A percentile compares a stretch with the other conserved stretches of the same genome.
phyloP scores from a whole-genome alignment of 2,888 invertebrate genomes.

The Plebejus argus region DNA sequence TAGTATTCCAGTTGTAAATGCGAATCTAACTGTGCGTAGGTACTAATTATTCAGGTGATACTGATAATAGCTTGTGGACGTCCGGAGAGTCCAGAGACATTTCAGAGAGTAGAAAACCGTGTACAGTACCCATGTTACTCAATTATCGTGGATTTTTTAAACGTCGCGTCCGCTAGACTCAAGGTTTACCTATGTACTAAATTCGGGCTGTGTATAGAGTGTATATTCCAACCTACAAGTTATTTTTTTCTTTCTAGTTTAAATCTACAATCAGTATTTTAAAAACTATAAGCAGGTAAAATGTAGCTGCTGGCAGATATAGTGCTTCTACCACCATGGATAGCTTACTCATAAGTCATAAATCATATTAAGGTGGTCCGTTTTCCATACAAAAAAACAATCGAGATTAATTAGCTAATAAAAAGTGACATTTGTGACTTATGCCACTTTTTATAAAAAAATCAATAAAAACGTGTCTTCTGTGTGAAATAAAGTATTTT shows the following conservation, averaged over 20 bases:
- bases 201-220: neutral
- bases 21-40: neutral
- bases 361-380: no score
- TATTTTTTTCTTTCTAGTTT: neutral
- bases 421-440: no score
- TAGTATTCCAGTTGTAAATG: neutral
- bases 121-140: slow-evolving; percentile 2
- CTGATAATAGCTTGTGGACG: neutral
- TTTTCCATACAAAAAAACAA: no score
- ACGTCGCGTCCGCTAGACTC: neutral
- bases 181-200: neutral
- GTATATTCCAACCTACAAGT: neutral
- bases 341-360: no score
- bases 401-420: no score
- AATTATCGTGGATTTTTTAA: neutral
- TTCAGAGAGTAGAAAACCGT: slow-evolving; percentile 6
- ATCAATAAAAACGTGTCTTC: no score
- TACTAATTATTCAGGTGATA: neutral
- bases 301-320: no score
- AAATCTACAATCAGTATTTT: no score
- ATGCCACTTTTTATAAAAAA: no score
- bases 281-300: no score
- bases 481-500: no score
- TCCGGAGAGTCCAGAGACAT: neutral
- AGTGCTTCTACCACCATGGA: no score